These are phyloP conservation scores for Epicauta chinensis DNA, from an alignment of 1,140 invertebrate genomes.

Conservation along the genomic window DNA sequence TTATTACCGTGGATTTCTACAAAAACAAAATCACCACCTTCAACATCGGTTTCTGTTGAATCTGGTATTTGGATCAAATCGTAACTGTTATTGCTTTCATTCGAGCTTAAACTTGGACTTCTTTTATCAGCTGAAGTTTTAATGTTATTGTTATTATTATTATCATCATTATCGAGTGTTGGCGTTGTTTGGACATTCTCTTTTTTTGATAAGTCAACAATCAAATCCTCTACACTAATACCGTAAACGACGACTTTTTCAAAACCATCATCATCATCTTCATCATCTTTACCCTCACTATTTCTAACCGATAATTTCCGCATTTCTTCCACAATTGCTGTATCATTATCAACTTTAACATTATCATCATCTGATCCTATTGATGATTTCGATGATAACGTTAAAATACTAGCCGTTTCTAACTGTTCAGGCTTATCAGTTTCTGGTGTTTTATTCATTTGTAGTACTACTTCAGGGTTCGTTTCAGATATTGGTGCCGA, in stretches of 20 bases:
- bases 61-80: slow-evolving; percentile 1
- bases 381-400: too few species aligned
- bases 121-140: background rate
- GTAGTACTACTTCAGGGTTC: too few species aligned
- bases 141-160: too few species aligned
- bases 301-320: too few species aligned
- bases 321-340: too few species aligned
- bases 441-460: too few species aligned
- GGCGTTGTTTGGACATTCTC: background rate
- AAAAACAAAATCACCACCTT: slow-evolving; percentile 15
- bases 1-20: slow-evolving; percentile 18
- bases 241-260: background rate
- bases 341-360: too few species aligned
- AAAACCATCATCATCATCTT: background rate
- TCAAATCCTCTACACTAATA: slow-evolving; percentile 6
- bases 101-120: too few species aligned
- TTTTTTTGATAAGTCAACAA: slow-evolving; percentile 8
- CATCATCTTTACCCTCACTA: background rate
- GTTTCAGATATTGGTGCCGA: too few species aligned
- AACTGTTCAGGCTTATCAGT: too few species aligned
- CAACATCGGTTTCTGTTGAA: background rate
- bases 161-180: background rate
- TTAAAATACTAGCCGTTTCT: too few species aligned
- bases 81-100: background rate
- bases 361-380: too few species aligned